Evolutionary conservation across 2,888 invertebrate genomes (phyloP).

Genomic region (Shargacucullia verbasci): DNA sequence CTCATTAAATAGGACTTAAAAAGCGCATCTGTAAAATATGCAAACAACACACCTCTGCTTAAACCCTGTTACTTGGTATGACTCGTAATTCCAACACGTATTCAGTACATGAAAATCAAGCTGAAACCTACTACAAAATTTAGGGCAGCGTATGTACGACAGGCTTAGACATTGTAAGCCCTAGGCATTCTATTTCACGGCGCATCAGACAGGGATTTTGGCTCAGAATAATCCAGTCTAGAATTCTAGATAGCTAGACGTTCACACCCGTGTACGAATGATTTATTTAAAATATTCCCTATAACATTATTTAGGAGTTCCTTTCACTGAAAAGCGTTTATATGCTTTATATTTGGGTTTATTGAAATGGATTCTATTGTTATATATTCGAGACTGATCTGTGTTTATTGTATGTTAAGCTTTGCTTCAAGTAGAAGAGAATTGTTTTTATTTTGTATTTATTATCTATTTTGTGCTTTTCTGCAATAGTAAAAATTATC

Average conservation of each 20-base stretch:
- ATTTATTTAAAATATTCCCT: constrained; percentile 40
- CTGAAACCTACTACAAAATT: not conserved
- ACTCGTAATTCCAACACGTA: not conserved
- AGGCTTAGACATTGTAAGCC: constrained; percentile 34
- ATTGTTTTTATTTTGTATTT: too few species aligned
- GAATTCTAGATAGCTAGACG: constrained; percentile 18
- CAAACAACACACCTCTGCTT: too few species aligned
- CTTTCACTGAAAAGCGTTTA: constrained; percentile 14
- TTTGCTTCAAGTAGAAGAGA: not conserved
- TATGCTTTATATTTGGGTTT: constrained; percentile 13
- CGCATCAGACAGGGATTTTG: constrained; percentile 46
- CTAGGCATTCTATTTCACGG: constrained; percentile 65
- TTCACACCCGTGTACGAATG: not conserved
- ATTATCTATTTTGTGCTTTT: too few species aligned
- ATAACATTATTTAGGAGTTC: constrained; percentile 29
- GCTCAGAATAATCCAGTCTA: constrained; percentile 33
- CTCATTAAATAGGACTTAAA: too few species aligned
- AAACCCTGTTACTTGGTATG: too few species aligned
- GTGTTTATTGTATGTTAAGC: not conserved
- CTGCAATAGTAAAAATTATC: too few species aligned
- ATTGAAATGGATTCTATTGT: not conserved
- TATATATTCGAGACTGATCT: constrained; percentile 2
- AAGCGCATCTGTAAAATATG: too few species aligned
- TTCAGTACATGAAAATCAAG: not conserved
- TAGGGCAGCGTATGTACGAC: constrained; percentile 6